phyloP scores from a whole-genome alignment of 1,140 invertebrate genomes.

The Daktulosphaira vitifoliae region DNA sequence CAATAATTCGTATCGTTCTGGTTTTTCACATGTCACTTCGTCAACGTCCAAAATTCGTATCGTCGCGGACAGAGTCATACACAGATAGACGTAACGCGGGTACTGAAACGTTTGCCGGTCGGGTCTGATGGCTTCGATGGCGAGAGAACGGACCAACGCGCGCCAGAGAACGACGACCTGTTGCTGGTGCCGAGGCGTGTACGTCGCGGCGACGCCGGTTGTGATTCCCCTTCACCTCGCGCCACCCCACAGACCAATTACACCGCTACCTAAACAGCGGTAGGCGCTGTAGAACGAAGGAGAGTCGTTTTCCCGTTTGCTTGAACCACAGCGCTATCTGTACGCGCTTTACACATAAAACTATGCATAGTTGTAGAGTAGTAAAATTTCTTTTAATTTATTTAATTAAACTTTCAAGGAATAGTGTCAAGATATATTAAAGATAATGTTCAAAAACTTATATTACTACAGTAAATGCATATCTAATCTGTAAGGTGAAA shows the following conservation, averaged over 20 bases:
- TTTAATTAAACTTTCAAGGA: no score
- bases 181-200: conserved; percentile 29
- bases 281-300: background rate
- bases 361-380: no score
- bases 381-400: no score
- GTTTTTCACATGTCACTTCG: no score
- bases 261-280: background rate
- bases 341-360: no score
- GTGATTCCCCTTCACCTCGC: background rate
- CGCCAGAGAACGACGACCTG: conserved; percentile 31
- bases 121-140: background rate
- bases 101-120: conserved; percentile 24
- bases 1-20: no score
- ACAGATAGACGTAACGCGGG: background rate
- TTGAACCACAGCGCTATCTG: conserved; percentile 1
- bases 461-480: no score
- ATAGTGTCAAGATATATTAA: no score
- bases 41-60: no score
- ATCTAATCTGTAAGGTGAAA: no score
- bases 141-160: conserved; percentile 11
- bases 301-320: no score
- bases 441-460: no score
- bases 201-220: conserved; percentile 5
- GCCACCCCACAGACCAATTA: background rate
- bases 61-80: background rate